phyloP scores from a whole-genome alignment of 2,888 invertebrate genomes.

The Pristionchus arcanus region DNA sequence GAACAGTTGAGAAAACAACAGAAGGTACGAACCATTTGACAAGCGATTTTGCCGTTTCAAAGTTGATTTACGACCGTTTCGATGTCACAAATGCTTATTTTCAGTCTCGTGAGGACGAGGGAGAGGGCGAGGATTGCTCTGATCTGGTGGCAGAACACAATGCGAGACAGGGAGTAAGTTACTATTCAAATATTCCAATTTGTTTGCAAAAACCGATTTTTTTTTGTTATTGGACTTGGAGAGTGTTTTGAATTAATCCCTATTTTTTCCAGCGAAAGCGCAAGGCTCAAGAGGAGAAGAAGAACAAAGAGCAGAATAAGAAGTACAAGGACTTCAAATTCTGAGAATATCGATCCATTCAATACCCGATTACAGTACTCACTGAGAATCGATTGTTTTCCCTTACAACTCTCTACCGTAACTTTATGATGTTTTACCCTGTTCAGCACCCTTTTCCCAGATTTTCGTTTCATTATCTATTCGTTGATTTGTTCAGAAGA shows the following conservation, averaged over 20 bases:
- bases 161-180: slow-evolving; percentile 91
- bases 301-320: slow-evolving; percentile 69
- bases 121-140: slow-evolving; percentile 92
- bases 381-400: neutral
- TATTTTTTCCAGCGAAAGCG: slow-evolving; percentile 76
- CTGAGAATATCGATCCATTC: slow-evolving; percentile 56
- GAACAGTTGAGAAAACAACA: slow-evolving; percentile 95
- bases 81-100: neutral
- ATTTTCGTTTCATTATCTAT: neutral
- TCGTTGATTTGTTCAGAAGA: slow-evolving; percentile 7
- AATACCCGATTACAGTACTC: neutral
- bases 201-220: slow-evolving; percentile 20
- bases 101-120: slow-evolving; percentile 55
- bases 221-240: neutral
- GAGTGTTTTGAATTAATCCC: neutral
- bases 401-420: neutral
- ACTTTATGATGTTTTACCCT: slow-evolving; percentile 40
- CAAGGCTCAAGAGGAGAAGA: slow-evolving; percentile 78
- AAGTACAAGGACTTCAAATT: slow-evolving; percentile 79
- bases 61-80: neutral
- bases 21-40: slow-evolving; percentile 56
- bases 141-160: slow-evolving; percentile 99
- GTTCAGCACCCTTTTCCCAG: neutral
- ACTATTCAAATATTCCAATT: slow-evolving; percentile 14
- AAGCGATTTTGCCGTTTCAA: neutral